Conservation (phyloP, 2,113 vertebrate genomes). For the Prunella himalayana region DNA sequence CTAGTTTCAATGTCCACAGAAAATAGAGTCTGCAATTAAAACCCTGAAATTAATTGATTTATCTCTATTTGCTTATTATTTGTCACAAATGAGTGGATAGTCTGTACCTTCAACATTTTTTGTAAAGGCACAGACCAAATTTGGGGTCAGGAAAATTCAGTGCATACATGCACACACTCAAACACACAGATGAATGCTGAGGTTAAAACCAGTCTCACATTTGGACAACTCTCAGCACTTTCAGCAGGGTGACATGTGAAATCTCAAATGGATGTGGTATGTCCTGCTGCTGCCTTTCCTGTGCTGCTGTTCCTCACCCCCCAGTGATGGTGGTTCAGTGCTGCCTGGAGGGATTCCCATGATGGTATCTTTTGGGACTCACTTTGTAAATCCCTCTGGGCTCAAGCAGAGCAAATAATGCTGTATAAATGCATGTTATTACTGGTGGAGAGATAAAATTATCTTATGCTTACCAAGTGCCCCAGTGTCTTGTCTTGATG, state of each 20-base stretch:
- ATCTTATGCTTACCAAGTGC: not conserved
- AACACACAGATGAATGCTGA: not conserved
- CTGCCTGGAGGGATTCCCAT: not conserved
- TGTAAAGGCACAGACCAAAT: not conserved
- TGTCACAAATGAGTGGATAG: not conserved
- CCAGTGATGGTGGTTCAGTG: not conserved
- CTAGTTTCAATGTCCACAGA: not conserved
- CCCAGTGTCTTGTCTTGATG: constrained; percentile 31
- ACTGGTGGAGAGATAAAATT: constrained; percentile 3
- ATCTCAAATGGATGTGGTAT: not conserved
- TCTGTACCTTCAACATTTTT: not conserved
- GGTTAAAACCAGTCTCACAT: not conserved
- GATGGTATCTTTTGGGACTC: not conserved
- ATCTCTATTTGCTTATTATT: not conserved
- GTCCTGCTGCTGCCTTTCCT: not conserved
- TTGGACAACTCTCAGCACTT: not conserved
- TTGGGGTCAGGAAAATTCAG: not conserved
- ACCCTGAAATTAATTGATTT: not conserved
- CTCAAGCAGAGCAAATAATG: not conserved
- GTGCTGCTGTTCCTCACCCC: not conserved
- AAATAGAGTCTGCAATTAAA: not conserved
- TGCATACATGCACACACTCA: too few species aligned
- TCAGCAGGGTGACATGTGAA: not conserved
- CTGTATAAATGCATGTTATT: not conserved
- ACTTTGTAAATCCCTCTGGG: not conserved